Base-by-base conservation (phyloP, 2,797 vertebrate genomes). In the Arctocebus calabarensis region DNA sequence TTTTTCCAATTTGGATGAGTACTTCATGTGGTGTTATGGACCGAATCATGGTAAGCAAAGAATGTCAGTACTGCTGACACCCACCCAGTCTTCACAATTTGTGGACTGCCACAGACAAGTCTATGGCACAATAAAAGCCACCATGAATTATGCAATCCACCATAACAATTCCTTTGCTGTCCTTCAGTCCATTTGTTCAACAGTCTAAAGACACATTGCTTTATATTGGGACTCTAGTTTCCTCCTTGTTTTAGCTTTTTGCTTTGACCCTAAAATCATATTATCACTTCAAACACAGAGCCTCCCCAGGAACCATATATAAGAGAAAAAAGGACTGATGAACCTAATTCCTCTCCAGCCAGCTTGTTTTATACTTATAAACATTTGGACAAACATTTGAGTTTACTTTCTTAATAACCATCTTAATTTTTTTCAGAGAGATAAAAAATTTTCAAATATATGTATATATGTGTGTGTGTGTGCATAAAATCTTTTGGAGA, bases 41-140 rank as follows among this genome's bases (percentile, higher is more conserved):
- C 90, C 77, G 34, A 75, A 57, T 74, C 85, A 88, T 84, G 25
- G n/a, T 19, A 37, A 94, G 13, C 93, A 84, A 75, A 88, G 71
- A 32, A 88, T 82, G 37, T 48, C 82, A 64, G 37, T 59, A 34
- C 62, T 78, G 40, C 85, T 90, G 74, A 75, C 29, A 71, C 13
- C 78, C 22, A 79, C 40, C 71, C 52, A 71, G 59, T 40, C 55
- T 82, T 81, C 61, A 68, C 29, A 74, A 7, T 13, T 14, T 61
- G 16, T 57, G 5, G 11, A 40, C 25, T 32, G 34, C 48, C 22
- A 25, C 37, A 57, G 43, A n/a, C 61, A 55, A 23, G 1, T 27
- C 85, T 55, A 4, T 6, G 34, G 48, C 32, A 55, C 59, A 75
- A 34, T 27, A 29, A 84, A 74, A 66, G 48, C 68, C 55, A 43